Evolutionary conservation across 2,888 invertebrate genomes (phyloP).

Genomic region (Agrochola circellaris): DNA sequence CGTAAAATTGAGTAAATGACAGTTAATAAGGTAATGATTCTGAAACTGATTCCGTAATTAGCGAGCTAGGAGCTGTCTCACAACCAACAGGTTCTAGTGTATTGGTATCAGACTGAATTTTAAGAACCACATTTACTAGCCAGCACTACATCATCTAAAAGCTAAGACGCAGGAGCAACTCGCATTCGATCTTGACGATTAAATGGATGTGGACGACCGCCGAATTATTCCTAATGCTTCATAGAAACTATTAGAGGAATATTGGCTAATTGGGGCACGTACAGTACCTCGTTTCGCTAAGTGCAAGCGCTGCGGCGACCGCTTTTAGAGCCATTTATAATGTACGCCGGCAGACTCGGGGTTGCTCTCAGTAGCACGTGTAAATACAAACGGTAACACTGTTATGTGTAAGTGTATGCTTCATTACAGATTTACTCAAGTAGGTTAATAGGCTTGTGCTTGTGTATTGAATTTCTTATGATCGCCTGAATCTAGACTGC

Average conservation of each 20-base stretch:
- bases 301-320: conserved; percentile 67
- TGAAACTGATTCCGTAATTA: background rate
- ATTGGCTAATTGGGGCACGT: conserved; percentile 72
- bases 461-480: conserved; percentile 24
- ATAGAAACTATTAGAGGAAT: conserved; percentile 68
- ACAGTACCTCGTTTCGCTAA: conserved; percentile 65
- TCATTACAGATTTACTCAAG: conserved; percentile 50
- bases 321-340: conserved; percentile 75
- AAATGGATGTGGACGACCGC: conserved; percentile 49
- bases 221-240: conserved; percentile 64
- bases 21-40: background rate
- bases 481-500: conserved; percentile 4
- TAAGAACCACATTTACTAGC: conserved; percentile 3
- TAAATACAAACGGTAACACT: conserved; percentile 51
- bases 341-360: conserved; percentile 64
- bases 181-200: conserved; percentile 45
- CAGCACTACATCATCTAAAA: conserved; percentile 32
- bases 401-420: conserved; percentile 50
- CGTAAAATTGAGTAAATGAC: background rate
- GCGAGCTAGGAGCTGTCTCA: background rate
- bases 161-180: conserved; percentile 37
- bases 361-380: conserved; percentile 46
- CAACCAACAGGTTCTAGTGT: background rate
- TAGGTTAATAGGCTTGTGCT: conserved; percentile 48
- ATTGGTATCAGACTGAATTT: conserved; percentile 5